Evolutionary conservation across 2,888 invertebrate genomes (phyloP).

Genomic region (Fragum sueziense): DNA sequence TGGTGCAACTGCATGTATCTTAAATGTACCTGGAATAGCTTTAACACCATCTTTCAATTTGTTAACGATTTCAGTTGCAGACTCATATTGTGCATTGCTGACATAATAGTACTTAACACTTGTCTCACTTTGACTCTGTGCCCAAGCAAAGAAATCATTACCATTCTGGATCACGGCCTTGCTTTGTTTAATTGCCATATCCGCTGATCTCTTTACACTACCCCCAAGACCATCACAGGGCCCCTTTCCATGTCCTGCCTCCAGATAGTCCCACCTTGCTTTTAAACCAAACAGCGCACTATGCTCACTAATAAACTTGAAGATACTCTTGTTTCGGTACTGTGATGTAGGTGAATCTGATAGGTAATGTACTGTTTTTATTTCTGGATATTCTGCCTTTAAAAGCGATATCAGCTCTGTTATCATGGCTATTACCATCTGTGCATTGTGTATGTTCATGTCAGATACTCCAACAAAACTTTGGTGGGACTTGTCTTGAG

Average conservation of each 20-base stretch:
- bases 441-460: conserved; percentile 24
- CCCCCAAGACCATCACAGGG: conserved; percentile 59
- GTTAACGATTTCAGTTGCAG: not conserved
- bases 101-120: conserved; percentile 15
- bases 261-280: conserved; percentile 58
- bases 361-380: conserved; percentile 47
- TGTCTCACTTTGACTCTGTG: conserved; percentile 10
- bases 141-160: conserved; percentile 23
- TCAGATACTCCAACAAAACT: conserved; percentile 35
- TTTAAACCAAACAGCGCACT: conserved; percentile 34
- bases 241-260: conserved; percentile 53
- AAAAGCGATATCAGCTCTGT: conserved; percentile 11
- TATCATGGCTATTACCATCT: conserved; percentile 12
- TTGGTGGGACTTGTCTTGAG: conserved; percentile 21
- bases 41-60: not conserved
- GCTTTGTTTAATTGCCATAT: conserved; percentile 41
- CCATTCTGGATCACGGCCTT: conserved; percentile 30
- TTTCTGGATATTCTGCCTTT: conserved; percentile 8
- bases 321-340: conserved; percentile 56
- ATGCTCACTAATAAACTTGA: conserved; percentile 46
- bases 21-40: conserved; percentile 16
- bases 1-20: conserved; percentile 15
- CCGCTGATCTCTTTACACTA: conserved; percentile 46
- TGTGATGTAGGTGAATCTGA: conserved; percentile 52
- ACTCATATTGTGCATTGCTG: not conserved